A percentile compares a stretch with the other conserved stretches of the same genome.
Evolutionary conservation across 2,797 vertebrate species (phyloP).

Genomic region (Sternotherus odoratus): DNA sequence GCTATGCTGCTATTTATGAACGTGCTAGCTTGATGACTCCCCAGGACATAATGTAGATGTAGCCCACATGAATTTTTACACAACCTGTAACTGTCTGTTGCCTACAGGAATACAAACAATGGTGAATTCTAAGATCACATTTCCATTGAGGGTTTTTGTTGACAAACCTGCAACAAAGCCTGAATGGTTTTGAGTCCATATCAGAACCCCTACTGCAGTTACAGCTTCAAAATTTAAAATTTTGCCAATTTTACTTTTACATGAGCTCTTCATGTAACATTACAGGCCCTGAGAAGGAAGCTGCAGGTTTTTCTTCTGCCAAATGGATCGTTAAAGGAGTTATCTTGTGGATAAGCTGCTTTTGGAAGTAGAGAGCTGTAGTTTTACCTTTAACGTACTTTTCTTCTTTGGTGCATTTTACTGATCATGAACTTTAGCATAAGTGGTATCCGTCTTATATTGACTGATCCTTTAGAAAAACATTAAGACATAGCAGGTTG

Average conservation of each 20-base stretch:
- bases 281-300: not conserved
- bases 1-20: not conserved
- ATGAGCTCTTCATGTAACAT: not conserved
- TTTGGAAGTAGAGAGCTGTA: not conserved
- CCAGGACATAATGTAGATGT: too few species aligned
- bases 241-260: not conserved
- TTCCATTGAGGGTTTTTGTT: not conserved
- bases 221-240: not conserved
- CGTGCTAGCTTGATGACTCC: too few species aligned
- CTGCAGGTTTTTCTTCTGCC: not conserved
- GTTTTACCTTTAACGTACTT: not conserved
- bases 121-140: not conserved
- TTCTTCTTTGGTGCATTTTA: not conserved
- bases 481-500: rapidly evolving
- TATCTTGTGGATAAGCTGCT: not conserved
- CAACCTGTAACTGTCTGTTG: not conserved
- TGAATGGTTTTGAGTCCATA: not conserved
- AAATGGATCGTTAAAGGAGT: not conserved
- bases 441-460: not conserved
- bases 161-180: not conserved
- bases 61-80: not conserved
- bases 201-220: not conserved
- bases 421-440: not conserved
- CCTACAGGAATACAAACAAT: not conserved
- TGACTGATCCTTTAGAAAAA: not conserved